Evolutionary conservation across 2,113 vertebrate species (phyloP), one percentile per base, ranked within the genome.

Genomic region (Amblyopsis rosae): DNA sequence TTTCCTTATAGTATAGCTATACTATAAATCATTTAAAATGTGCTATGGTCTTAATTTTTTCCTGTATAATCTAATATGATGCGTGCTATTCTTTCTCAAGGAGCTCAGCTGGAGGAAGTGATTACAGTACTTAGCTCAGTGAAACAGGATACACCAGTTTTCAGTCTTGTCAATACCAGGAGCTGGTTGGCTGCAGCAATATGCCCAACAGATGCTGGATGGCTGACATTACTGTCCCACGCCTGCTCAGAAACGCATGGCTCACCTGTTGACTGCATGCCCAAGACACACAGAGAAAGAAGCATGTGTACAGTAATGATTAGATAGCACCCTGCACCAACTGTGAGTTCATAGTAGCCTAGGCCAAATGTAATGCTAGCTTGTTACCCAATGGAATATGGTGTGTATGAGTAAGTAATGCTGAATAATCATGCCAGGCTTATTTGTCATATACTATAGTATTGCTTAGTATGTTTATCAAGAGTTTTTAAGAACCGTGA

Each of bases 141-240:
- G 70, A 69, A 76, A 84, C 63, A 9, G 0, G 54, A 59, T 9
- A 81, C 49, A 58, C 19, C 55, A 41, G 9, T 59, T 82, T 82
- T 55, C 61, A 70, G 77, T 62, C 35, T 32, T 33, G 57, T 69
- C 49, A 72, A 65, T 59, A 66, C 62, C 57, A 79, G 69, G 17
- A 62, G 67, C 49, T 65, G 50, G 45, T 58, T 41, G 56, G 62
- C 49, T 65, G 57, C 66, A 19, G 66, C 47, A 61, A 51, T 26
- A 26, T 41, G 64, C 4, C n/a, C 67, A 74, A 80, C 87, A 82
- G 70, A 85, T 84, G 82, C 59, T 74, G 79, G 67, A 86, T 71
- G 9, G 64, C 72, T 67, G 59, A 80, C 82, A 85, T 85, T 82
- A 49, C 62, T 85, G 76, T 72, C 50, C 59, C 62, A n/a, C 45